Base-by-base conservation (phyloP, 1,140 invertebrate species). In the Sitophilus oryzae region DNA sequence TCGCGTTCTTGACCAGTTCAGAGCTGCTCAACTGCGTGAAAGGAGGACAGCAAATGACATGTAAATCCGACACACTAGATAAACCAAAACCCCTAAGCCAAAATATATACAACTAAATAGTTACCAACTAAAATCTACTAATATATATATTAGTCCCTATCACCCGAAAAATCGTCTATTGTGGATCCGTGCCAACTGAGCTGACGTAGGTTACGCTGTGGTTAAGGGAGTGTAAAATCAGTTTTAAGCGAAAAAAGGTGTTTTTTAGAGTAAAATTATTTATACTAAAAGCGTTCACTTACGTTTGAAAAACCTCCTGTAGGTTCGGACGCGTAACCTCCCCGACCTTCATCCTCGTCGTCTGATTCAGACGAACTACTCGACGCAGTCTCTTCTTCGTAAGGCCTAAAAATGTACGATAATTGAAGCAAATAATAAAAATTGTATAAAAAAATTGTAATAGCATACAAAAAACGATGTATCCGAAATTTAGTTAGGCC, bases 251-350 rank as follows among this genome's bases (percentile, higher is more conserved):
- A 18, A n/a, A 44, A 44, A 2, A 44, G 19, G 1, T 19, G 21
- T 19, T 2, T n/a, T n/a, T 2, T 19, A 18, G 35, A 14, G 11
- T 37, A 37, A 16, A 38, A 38, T 16, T 16, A 38, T 15, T 8
- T 15, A 38, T n/a, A 38, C 9, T 38, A 38, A 5, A 14, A 38
- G 5, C 6, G 4, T n/a, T 23, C 30, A 50, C 43, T 53, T 43
- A 65, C 46, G 43, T 54, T 49, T 25, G 50, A 56, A 68, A 80
- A 74, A 48, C 76, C 76, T 52, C 74, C 74, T 38, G 82, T 83
- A 40, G 89, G 89, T 74, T 93, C 89, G 1, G 88, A 91, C 8
- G 83, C 88, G 70, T 93, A 93, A 15, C 89, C 89, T 69, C 84
- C 85, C 64, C 89, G 81, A 37, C 79, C 82, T 59, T 88, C 86